phyloP scores from a whole-genome alignment of 1,140 invertebrate genomes.

The Apocrypta bakeri region DNA sequence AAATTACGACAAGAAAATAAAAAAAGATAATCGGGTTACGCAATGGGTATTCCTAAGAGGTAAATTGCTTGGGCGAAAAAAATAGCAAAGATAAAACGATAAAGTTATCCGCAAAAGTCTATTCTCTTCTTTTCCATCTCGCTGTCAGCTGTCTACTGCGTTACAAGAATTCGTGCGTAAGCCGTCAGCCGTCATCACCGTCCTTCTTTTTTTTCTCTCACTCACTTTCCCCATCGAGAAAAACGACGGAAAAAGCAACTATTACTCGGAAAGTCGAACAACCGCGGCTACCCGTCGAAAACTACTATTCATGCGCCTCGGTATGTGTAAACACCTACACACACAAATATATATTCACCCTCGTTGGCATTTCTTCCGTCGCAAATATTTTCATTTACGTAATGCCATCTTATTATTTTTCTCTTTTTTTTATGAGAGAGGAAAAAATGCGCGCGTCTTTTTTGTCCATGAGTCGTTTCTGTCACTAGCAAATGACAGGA shows the following conservation, averaged over 20 bases:
- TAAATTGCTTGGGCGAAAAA: no score
- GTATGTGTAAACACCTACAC: not conserved
- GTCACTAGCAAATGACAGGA: not conserved
- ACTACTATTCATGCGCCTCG: not conserved
- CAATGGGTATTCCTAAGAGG: no score
- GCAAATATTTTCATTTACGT: conserved; percentile 20
- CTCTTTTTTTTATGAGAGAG: not conserved
- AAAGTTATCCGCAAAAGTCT: not conserved
- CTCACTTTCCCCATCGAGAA: not conserved
- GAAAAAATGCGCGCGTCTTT: not conserved
- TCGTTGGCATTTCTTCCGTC: not conserved
- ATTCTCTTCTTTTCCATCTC: not conserved
- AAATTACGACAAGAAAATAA: not conserved
- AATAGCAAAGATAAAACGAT: not conserved
- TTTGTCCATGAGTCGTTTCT: not conserved
- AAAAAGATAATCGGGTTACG: not conserved
- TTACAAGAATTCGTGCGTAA: not conserved
- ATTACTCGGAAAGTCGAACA: not conserved
- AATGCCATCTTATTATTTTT: conserved; percentile 14
- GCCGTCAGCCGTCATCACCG: not conserved
- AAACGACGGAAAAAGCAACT: conserved; percentile 24
- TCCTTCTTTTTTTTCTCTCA: not conserved
- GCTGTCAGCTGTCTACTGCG: not conserved
- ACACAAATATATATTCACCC: not conserved
- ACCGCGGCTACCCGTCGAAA: not conserved